phyloP scores from a whole-genome alignment of 2,113 vertebrate genomes.

The Platysternon megacephalum region DNA sequence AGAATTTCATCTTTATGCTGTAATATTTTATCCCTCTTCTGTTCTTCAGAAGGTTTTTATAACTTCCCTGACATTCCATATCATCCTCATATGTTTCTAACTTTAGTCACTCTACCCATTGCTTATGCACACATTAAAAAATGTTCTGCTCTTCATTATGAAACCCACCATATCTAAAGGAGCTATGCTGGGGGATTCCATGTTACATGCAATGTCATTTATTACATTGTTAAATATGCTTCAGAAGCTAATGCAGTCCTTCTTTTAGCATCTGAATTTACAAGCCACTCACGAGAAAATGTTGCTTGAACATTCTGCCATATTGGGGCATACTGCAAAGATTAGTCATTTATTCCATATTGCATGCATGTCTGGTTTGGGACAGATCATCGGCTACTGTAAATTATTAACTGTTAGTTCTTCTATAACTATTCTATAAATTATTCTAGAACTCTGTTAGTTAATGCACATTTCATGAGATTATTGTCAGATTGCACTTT shows the following conservation, averaged over 20 bases:
- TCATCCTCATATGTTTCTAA: neutral
- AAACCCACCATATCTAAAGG: neutral
- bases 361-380: neutral
- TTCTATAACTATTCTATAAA: too few species aligned
- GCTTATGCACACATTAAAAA: neutral
- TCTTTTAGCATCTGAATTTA: neutral
- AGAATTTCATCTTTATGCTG: neutral
- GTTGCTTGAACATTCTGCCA: neutral
- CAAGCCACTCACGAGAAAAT: neutral
- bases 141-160: neutral
- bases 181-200: neutral
- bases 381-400: neutral
- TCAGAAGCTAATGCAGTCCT: neutral
- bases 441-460: neutral
- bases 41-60: neutral
- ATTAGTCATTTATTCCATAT: neutral
- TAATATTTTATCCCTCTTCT: neutral
- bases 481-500: neutral
- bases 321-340: neutral
- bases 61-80: neutral
- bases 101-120: neutral
- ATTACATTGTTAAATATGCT: neutral
- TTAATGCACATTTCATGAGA: neutral
- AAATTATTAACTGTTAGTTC: neutral
- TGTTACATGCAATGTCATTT: neutral